Percentiles rank a stretch among this genome's conserved stretches.
Conservation (phyloP, 2,113 vertebrate genomes). For the Machaerirhynchus nigripectus region DNA sequence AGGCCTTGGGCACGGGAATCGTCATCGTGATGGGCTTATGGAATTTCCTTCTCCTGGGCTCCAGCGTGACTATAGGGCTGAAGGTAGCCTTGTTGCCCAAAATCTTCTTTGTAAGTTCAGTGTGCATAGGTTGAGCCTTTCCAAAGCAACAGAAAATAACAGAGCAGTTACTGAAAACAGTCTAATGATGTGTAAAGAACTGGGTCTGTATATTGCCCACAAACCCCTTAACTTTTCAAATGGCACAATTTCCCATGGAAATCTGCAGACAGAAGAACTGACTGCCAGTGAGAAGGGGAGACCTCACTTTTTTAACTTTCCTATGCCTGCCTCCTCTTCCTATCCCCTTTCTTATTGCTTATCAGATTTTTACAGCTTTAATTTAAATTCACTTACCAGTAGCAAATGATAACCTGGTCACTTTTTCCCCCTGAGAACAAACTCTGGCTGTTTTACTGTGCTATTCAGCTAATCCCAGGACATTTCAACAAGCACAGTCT, state of each 20-base stretch:
- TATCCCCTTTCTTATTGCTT: background rate
- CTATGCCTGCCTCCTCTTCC: background rate
- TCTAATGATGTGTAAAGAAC: background rate
- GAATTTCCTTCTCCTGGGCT: conserved; percentile 95
- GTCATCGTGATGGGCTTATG: conserved; percentile 99
- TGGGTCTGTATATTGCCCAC: background rate
- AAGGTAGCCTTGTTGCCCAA: conserved; percentile 95
- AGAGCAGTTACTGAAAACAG: background rate
- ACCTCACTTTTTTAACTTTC: background rate
- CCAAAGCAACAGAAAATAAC: background rate
- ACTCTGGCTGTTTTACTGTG: background rate
- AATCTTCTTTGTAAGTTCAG: conserved; percentile 88
- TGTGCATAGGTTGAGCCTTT: conserved; percentile 90
- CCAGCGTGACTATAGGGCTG: conserved; percentile 95
- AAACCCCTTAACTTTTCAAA: background rate
- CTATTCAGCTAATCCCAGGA: background rate
- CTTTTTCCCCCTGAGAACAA: background rate
- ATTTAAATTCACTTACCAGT: background rate
- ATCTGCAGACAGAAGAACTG: background rate
- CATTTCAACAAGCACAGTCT: background rate
- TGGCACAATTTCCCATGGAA: background rate
- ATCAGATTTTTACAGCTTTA: background rate
- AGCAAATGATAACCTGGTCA: background rate
- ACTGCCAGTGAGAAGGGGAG: background rate
- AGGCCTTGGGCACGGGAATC: conserved; percentile 90